phyloP scores from a whole-genome alignment of 2,113 vertebrate species.

The human region GRCh38 chr15:85067501-85068000 shows the following conservation, averaged over 20 bases:
- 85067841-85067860: not conserved
- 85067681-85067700: not conserved
- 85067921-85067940: no score
- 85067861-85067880: not conserved
- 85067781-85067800: not conserved
- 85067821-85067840: not conserved
- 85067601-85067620: not conserved
- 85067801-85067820: not conserved
- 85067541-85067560: not conserved
- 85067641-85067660: not conserved
- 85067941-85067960: not conserved
- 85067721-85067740: conserved; percentile 20
- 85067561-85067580: not conserved
- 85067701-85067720: conserved; percentile 4
- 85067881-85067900: not conserved
- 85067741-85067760: not conserved
- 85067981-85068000: not conserved
- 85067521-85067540: not conserved
- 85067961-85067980: not conserved
- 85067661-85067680: not conserved
- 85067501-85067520: conserved; percentile 23
- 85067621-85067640: not conserved
- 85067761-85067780: not conserved
- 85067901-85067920: not conserved
- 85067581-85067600: not conserved